Percentiles rank a stretch among this genome's conserved stretches.
phyloP scores from a whole-genome alignment of 1,140 invertebrate species.

The Aphidius gifuensis region DNA sequence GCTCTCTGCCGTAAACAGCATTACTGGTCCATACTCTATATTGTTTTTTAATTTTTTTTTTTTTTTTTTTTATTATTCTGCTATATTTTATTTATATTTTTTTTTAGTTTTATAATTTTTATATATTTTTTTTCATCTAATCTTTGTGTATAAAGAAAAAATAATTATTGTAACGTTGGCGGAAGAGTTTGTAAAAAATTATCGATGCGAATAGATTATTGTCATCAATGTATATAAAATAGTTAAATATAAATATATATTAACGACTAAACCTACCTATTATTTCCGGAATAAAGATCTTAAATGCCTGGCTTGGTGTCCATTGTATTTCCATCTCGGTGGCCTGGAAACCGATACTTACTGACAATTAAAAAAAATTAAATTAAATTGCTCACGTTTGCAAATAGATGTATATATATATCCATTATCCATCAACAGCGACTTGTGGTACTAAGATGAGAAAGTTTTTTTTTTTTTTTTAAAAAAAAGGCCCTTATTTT shows the following conservation, averaged over 20 bases:
- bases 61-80: too few species aligned
- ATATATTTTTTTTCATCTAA: constrained; percentile 8
- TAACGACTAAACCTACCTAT: constrained; percentile 21
- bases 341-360: constrained; percentile 20
- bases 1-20: background rate
- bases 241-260: constrained; percentile 6
- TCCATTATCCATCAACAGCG: background rate
- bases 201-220: background rate
- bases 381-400: constrained; percentile 18
- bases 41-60: background rate
- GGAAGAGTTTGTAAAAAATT: constrained; percentile 13
- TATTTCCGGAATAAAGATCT: constrained; percentile 23
- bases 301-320: background rate
- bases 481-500: too few species aligned
- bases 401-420: background rate
- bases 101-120: constrained; percentile 3
- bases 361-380: constrained; percentile 22
- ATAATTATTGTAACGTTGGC: constrained; percentile 8
- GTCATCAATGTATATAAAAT: constrained; percentile 14
- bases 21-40: constrained; percentile 1
- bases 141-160: constrained; percentile 4
- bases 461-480: too few species aligned
- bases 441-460: background rate
- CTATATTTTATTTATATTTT: background rate
- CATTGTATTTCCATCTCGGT: constrained; percentile 16